These are phyloP conservation scores for Tetramorium bicarinatum DNA, from an alignment of 2,888 invertebrate species.

Conservation along the genomic window DNA sequence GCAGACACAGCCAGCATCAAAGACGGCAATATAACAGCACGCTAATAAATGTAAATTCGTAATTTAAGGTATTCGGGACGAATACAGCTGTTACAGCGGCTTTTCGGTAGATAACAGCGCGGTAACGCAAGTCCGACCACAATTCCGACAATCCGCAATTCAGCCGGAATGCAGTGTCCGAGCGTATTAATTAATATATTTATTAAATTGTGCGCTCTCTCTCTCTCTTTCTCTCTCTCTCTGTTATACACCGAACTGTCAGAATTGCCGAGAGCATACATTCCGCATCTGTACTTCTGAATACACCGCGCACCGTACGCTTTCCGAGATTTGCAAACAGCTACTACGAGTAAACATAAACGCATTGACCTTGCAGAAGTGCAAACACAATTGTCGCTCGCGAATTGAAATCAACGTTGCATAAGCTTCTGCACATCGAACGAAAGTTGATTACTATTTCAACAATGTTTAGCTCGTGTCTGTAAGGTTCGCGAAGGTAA, in stretches of 20 bases:
- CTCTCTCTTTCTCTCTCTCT: background rate
- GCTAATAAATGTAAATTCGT: conserved; percentile 54
- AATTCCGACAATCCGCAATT: conserved; percentile 29
- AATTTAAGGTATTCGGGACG: conserved; percentile 41
- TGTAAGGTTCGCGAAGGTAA: background rate
- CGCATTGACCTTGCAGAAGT: conserved; percentile 40
- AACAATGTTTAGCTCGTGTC: conserved; percentile 14
- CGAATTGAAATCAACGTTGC: conserved; percentile 65
- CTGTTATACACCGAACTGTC: conserved; percentile 31
- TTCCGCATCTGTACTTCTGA: conserved; percentile 37
- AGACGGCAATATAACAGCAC: conserved; percentile 41
- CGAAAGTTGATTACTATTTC: conserved; percentile 60
- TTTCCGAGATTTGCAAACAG: conserved; percentile 54
- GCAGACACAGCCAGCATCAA: conserved; percentile 39
- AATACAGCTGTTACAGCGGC: conserved; percentile 10
- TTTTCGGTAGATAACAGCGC: conserved; percentile 32
- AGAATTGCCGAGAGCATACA: conserved; percentile 29
- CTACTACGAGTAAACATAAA: conserved; percentile 57
- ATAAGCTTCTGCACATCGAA: conserved; percentile 57
- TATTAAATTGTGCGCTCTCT: conserved; percentile 38
- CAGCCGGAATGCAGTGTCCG: conserved; percentile 6
- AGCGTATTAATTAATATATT: conserved; percentile 53
- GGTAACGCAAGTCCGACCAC: conserved; percentile 13
- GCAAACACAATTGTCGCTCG: conserved; percentile 63
- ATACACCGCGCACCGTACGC: conserved; percentile 11